Base-by-base conservation (phyloP, 2,888 invertebrate species). In the Dinocampus coccinellae region DNA sequence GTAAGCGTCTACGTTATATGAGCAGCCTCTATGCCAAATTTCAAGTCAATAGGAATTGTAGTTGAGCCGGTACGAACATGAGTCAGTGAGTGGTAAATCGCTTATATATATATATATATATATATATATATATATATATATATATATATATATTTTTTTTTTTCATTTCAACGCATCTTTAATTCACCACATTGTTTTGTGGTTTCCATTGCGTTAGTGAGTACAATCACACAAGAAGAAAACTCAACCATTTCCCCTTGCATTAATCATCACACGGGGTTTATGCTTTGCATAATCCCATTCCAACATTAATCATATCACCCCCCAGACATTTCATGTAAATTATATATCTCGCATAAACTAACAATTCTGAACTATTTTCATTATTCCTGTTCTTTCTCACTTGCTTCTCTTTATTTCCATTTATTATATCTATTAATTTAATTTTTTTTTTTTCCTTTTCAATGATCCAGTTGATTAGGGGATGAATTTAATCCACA, bases 201-300 rank as follows among this genome's bases (percentile, higher is more conserved):
- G 26, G 24, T 33, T n/a, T 36, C 24, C 6, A 36, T 39, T 34
- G 22, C 22, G 29, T 9, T 26, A 9, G 47, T 47, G 7, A 9
- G 3, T 6, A 47, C 6, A n/a, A 16, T 3, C 62, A 29, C 16
- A 47, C 34, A 20, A 11, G n/a, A n/a, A 26, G 9, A 57, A 66
- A 66, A 57, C 66, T 66, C 57, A 13, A 66, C 53, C n/a, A 26
- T 52, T 52, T 64, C 57, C 26, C 16, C 42, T 24, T 57, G 66
- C 39, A 66, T 66, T 66, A 66, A 66, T 66, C 66, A 66, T 66
- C 29, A 57, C 66, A 36, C n/a, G 13, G 9, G 20, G 16, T n/a
- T n/a, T 9, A 1, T 64, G 47, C 24, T 66, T 39, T 66, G 39
- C 66, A 66, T 66, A 66, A 66, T 57, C 24, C 55, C 24, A 66